These are phyloP conservation scores for Petrolisthes manimaculis DNA, from an alignment of 2,888 invertebrate species.

Conservation along the genomic window DNA sequence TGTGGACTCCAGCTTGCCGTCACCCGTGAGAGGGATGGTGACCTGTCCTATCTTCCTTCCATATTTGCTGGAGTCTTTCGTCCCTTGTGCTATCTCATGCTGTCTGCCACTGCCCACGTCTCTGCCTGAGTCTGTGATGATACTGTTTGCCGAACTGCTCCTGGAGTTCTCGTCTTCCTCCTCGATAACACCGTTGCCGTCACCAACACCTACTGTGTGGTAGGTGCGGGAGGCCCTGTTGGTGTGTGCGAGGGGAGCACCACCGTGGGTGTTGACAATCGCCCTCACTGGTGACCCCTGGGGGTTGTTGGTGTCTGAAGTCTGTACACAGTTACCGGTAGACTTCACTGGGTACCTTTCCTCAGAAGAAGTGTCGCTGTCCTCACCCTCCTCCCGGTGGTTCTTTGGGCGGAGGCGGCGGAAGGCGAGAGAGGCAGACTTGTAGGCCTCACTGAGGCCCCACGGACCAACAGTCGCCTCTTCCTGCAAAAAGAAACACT, in stretches of 20 bases:
- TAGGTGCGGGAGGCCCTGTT: slow-evolving; percentile 31
- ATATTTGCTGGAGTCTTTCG: neutral
- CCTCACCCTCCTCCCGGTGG: neutral
- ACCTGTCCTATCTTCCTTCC: slow-evolving; percentile 48
- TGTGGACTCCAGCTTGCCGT: slow-evolving; percentile 44
- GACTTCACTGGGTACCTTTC: neutral
- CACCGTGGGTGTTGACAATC: slow-evolving; percentile 33
- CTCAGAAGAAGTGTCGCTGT: neutral
- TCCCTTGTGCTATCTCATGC: slow-evolving; percentile 37
- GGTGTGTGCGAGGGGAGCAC: slow-evolving; percentile 47
- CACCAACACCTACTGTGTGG: slow-evolving; percentile 25
- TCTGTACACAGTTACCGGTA: neutral
- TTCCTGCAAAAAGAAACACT: slow-evolving; percentile 14
- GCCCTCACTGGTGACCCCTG: slow-evolving; percentile 1
- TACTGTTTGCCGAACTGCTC: neutral
- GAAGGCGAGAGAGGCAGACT: slow-evolving; percentile 31
- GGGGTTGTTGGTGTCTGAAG: neutral
- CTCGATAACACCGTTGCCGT: neutral
- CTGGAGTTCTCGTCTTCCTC: neutral
- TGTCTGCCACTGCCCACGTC: neutral
- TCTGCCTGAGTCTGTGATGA: slow-evolving; percentile 25
- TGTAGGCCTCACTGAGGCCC: slow-evolving; percentile 46
- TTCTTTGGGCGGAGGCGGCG: slow-evolving; percentile 38
- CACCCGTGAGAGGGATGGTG: neutral
- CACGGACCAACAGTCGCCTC: slow-evolving; percentile 42